phyloP scores from a whole-genome alignment of 2,113 vertebrate genomes.

The Gulo gulo region DNA sequence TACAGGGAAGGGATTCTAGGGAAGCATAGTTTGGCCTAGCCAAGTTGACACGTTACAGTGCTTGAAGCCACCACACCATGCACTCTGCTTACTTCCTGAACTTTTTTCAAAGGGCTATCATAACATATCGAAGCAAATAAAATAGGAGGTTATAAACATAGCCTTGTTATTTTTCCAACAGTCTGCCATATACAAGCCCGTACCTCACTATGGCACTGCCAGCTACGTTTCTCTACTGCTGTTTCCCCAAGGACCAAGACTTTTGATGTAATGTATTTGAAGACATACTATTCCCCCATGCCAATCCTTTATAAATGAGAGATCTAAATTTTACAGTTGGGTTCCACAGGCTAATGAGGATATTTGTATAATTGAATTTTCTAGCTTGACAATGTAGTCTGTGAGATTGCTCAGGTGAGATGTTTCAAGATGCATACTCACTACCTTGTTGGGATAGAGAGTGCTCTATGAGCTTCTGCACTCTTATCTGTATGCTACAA shows the following conservation, averaged over 20 bases:
- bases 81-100: neutral
- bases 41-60: neutral
- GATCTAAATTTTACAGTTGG: neutral
- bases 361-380: neutral
- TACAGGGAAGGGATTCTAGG: neutral
- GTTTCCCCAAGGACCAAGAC: neutral
- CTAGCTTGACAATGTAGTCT: neutral
- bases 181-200: neutral
- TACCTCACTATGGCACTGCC: neutral
- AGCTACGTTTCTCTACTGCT: neutral
- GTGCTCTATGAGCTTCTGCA: neutral
- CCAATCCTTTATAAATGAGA: neutral
- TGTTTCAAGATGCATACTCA: neutral
- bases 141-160: neutral
- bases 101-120: neutral
- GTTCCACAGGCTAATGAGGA: neutral
- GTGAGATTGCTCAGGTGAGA: neutral
- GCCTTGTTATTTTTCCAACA: neutral
- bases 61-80: neutral
- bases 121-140: neutral
- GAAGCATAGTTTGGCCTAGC: neutral
- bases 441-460: neutral
- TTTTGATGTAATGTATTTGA: neutral
- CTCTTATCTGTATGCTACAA: neutral
- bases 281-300: neutral